Evolutionary conservation across 2,888 invertebrate species (phyloP), one percentile per base, ranked within the genome.

Genomic region (Blera fallax): DNA sequence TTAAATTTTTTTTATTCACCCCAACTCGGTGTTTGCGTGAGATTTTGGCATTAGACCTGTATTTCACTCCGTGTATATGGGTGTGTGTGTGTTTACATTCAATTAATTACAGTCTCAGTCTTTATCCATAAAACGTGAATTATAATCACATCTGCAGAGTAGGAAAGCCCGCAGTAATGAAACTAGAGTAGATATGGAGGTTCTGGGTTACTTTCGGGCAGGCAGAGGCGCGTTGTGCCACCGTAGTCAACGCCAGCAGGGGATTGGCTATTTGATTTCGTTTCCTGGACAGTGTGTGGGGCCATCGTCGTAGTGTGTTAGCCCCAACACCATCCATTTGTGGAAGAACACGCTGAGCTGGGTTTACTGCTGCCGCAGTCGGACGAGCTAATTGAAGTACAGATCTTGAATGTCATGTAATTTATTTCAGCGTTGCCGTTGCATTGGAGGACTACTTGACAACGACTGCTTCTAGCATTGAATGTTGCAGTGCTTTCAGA

Each of bases 51-150:
- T 83, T 67, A 72, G 67, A 65, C 56, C 43, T 45, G 16, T 1
- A 1, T 6, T 37, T n/a, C 40, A 16, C 27, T 34, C 14, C n/a
- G 14, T 11, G 34, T 21, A 34, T 16, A 8, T 45, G 24, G 52
- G 27, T 54, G 37, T 27, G 6, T 78, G 50, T 69, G 62, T 58
- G 72, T 34, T 52, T 78, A 60, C 62, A 72, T 83, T 83, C 83
- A 78, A 83, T 83, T 83, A 78, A 83, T 78, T 83, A 83, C 45
- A 62, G 43, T 60, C 52, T 50, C 58, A 65, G 65, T 82, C 64
- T 45, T 58, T 77, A 58, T 77, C 77, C 77, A 72, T 72, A 67
- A 67, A 77, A 83, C 72, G 60, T 65, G 72, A 83, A 67, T 67
- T 67, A 72, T 72, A 69, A 76, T 69, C 82, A 72, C 77, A 77